Percentiles rank a stretch among this genome's conserved stretches.
phyloP scores from a whole-genome alignment of 2,113 vertebrate genomes.

The Butorides virescens region DNA sequence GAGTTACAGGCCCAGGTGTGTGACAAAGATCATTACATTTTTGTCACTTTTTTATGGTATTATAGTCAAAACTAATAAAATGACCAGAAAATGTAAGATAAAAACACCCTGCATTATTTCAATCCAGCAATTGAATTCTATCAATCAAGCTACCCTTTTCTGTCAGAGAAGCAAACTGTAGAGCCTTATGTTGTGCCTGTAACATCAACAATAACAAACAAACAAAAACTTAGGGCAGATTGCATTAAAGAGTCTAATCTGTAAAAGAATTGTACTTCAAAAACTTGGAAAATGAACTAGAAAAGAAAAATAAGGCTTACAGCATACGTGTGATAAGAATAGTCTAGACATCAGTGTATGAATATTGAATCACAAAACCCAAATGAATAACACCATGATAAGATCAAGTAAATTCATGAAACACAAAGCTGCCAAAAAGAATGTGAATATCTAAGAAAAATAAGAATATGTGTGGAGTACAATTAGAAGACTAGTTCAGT shows the following conservation, averaged over 20 bases:
- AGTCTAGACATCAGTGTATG: conserved; percentile 64
- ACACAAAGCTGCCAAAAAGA: conserved; percentile 13
- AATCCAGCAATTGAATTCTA: conserved; percentile 56
- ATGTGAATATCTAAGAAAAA: not conserved
- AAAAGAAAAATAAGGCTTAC: conserved; percentile 9
- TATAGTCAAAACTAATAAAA: conserved; percentile 62
- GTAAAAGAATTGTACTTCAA: conserved; percentile 40
- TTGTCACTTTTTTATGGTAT: not conserved
- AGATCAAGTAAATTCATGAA: conserved; percentile 58
- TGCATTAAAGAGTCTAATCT: conserved; percentile 51
- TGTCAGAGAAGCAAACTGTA: conserved; percentile 43
- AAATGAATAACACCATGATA: conserved; percentile 59
- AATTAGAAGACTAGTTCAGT: not conserved
- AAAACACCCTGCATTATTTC: conserved; percentile 57
- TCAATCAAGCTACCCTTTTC: conserved; percentile 60
- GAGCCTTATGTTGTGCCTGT: not conserved
- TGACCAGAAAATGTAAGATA: conserved; percentile 37
- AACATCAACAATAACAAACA: not conserved
- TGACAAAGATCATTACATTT: conserved; percentile 37
- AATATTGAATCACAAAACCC: conserved; percentile 65
- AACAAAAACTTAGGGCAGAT: conserved; percentile 29
- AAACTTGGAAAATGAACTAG: conserved; percentile 27
- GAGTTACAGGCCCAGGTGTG: not conserved
- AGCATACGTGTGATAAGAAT: conserved; percentile 55
- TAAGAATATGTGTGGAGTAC: not conserved